phyloP scores from a whole-genome alignment of 2,888 invertebrate species.

The Pogonocherus hispidulus region DNA sequence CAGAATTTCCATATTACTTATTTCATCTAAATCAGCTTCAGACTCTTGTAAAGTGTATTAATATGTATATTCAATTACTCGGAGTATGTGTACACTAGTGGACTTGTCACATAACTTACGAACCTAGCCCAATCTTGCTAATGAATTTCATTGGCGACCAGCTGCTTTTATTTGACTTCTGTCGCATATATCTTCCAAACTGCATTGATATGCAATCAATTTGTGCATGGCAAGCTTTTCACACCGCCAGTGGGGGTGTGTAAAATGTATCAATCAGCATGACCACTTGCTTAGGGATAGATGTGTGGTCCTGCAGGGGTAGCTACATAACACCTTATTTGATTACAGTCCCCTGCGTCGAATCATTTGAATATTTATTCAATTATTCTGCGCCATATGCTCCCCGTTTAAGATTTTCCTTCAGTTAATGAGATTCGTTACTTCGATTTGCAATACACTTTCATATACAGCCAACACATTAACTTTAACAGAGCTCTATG shows the following conservation, averaged over 20 bases:
- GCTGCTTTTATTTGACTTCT: constrained; percentile 39
- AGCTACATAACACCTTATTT: constrained; percentile 32
- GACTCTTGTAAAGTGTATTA: no score
- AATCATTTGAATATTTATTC: constrained; percentile 48
- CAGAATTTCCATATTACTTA: no score
- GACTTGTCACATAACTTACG: not conserved
- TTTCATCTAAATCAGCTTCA: no score
- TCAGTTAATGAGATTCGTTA: not conserved
- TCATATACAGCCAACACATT: no score
- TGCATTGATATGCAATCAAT: constrained; percentile 41
- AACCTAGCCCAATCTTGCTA: constrained; percentile 11
- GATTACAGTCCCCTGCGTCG: constrained; percentile 33
- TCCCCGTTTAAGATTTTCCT: constrained; percentile 43
- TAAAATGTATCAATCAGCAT: constrained; percentile 32
- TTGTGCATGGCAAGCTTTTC: constrained; percentile 36
- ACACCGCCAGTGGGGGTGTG: constrained; percentile 26
- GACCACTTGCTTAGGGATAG: constrained; percentile 31
- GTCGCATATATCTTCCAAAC: constrained; percentile 34
- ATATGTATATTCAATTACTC: not conserved
- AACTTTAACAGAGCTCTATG: no score
- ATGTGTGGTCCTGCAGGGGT: constrained; percentile 23
- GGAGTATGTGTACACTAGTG: not conserved
- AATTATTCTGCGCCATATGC: constrained; percentile 53
- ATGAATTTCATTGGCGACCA: constrained; percentile 26
- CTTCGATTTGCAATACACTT: no score